These are phyloP conservation scores for Piprites chloris DNA, from an alignment of 2,113 vertebrate species.

Conservation along the genomic window DNA sequence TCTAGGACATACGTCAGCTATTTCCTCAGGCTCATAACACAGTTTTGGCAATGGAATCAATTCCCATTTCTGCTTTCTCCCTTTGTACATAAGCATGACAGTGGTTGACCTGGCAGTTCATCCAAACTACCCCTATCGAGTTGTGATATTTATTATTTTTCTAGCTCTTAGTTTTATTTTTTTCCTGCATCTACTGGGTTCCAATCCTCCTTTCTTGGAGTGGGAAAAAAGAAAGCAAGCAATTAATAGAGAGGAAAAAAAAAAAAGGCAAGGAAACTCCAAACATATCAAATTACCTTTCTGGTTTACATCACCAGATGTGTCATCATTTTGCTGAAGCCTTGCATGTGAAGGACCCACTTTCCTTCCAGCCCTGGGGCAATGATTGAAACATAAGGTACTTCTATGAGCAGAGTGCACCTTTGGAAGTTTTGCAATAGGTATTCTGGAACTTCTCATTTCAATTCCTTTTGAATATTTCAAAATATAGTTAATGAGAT, in stretches of 20 bases:
- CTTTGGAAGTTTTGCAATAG: neutral
- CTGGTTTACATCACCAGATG: slow-evolving; percentile 12
- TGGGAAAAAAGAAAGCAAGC: neutral
- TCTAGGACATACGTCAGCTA: neutral
- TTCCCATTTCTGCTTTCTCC: neutral
- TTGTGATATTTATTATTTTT: neutral
- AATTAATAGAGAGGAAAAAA: neutral
- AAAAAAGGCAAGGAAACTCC: neutral
- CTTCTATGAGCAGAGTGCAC: neutral
- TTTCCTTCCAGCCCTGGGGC: neutral
- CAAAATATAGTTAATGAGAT: neutral
- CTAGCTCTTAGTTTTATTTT: neutral
- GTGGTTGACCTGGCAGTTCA: neutral
- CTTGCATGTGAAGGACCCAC: neutral
- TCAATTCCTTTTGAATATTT: neutral
- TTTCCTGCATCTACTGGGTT: neutral
- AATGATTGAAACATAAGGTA: neutral
- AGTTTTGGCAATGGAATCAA: neutral
- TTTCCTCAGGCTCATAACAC: neutral
- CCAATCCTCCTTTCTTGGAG: neutral
- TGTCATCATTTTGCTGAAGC: slow-evolving; percentile 20
- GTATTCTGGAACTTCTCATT: slow-evolving; percentile 13
- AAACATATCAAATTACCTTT: neutral
- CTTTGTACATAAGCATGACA: neutral
- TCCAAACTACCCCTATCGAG: neutral